Conservation (phyloP, 2,888 invertebrate genomes). For the Elegia similella region DNA sequence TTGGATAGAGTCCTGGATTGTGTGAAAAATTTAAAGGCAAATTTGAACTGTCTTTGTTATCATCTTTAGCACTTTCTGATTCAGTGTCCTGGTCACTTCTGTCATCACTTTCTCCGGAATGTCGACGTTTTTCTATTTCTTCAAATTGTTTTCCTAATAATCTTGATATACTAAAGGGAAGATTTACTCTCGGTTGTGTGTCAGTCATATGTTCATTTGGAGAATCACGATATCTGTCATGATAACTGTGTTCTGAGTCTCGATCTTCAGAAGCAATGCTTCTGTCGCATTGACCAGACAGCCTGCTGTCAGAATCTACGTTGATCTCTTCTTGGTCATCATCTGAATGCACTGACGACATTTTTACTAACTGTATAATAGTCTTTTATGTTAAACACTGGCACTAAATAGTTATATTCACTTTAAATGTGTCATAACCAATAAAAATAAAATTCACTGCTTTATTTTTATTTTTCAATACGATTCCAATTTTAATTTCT, state of each 20-base stretch:
- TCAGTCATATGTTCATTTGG: conserved; percentile 76
- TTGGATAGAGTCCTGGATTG: conserved; percentile 65
- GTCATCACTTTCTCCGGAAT: conserved; percentile 76
- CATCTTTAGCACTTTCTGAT: conserved; percentile 75
- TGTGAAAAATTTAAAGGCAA: conserved; percentile 69
- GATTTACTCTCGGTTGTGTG: conserved; percentile 77
- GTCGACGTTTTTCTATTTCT: conserved; percentile 78
- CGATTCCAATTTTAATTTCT: conserved; percentile 28
- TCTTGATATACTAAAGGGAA: conserved; percentile 92
- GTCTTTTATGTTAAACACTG: conserved; percentile 43
- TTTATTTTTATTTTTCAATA: conserved; percentile 27
- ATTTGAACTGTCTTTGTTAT: conserved; percentile 57
- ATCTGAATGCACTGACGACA: conserved; percentile 81
- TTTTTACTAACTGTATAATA: conserved; percentile 39
- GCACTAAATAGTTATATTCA: conserved; percentile 41
- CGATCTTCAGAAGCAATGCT: conserved; percentile 80
- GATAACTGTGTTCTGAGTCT: conserved; percentile 80
- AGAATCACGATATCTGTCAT: conserved; percentile 71
- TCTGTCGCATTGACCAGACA: conserved; percentile 77
- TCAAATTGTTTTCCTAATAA: conserved; percentile 89
- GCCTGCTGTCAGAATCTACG: conserved; percentile 84
- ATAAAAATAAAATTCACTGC: conserved; percentile 26
- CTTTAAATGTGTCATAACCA: conserved; percentile 27
- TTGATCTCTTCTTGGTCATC: conserved; percentile 86
- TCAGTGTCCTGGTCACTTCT: conserved; percentile 77